phyloP scores from a whole-genome alignment of 1,140 invertebrate genomes.

The Episyrphus balteatus region DNA sequence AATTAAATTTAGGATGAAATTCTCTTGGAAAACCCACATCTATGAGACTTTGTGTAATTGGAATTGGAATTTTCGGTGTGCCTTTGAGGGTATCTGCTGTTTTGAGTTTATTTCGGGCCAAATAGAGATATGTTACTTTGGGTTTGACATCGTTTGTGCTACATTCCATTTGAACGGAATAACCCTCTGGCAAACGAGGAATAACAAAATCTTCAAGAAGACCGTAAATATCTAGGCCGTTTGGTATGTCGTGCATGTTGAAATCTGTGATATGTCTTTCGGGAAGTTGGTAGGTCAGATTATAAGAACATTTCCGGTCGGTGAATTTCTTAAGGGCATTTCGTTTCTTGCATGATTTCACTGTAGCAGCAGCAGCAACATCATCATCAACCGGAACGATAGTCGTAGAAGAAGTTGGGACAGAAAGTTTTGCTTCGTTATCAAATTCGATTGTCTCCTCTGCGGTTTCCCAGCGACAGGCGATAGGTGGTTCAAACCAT shows the following conservation, averaged over 20 bases:
- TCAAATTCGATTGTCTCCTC: conserved; percentile 27
- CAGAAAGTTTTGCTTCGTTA: too few relatives aligned
- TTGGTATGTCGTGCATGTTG: conserved; percentile 26
- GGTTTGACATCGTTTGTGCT: too few relatives aligned
- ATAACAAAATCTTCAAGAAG: conserved; percentile 33
- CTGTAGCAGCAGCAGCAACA: too few relatives aligned
- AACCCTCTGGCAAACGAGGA: conserved; percentile 30
- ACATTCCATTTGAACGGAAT: conserved; percentile 23
- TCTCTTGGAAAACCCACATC: conserved; percentile 20
- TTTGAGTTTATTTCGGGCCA: background rate
- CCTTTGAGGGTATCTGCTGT: background rate
- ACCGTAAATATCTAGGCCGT: conserved; percentile 26
- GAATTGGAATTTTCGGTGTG: background rate
- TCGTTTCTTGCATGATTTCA: background rate
- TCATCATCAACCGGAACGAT: background rate
- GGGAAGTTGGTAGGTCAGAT: conserved; percentile 8
- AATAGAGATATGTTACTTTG: background rate
- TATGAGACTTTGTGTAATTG: background rate
- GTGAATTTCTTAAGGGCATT: background rate
- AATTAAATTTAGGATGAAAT: conserved; percentile 21
- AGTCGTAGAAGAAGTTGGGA: too few relatives aligned
- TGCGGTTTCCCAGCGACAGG: conserved; percentile 59
- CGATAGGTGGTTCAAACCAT: conserved; percentile 71
- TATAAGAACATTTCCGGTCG: background rate
- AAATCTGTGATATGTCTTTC: conserved; percentile 29